Evolutionary conservation across 2,888 invertebrate genomes (phyloP).

Genomic region (Chrysolina oricalcia): DNA sequence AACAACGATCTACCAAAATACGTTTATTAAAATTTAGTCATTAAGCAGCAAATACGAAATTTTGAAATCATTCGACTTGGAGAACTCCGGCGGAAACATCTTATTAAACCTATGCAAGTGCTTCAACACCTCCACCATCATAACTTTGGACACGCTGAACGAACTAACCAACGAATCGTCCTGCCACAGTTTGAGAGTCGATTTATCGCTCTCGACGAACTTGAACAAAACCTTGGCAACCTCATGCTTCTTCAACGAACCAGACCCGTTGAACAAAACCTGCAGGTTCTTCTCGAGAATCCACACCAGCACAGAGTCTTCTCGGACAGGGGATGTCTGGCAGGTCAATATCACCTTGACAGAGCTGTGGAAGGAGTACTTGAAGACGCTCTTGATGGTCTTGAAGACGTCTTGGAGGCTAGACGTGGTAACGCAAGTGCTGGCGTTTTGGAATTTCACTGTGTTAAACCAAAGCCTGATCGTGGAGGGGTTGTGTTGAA

Average conservation of each 20-base stretch:
- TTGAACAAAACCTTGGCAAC: constrained; percentile 77
- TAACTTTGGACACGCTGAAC: constrained; percentile 76
- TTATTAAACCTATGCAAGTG: constrained; percentile 75
- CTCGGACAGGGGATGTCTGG: constrained; percentile 69
- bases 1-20: background rate
- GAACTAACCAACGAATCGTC: constrained; percentile 74
- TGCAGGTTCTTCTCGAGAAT: constrained; percentile 77
- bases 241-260: constrained; percentile 69
- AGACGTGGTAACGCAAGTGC: constrained; percentile 56
- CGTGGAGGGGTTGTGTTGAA: constrained; percentile 69
- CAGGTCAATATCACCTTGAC: constrained; percentile 76
- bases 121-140: constrained; percentile 74
- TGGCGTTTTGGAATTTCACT: constrained; percentile 69
- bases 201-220: constrained; percentile 71
- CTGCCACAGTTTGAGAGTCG: constrained; percentile 74
- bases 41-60: constrained; percentile 74
- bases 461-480: constrained; percentile 77
- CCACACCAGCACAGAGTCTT: constrained; percentile 76
- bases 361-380: constrained; percentile 74
- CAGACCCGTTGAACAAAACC: constrained; percentile 68
- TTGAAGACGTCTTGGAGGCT: constrained; percentile 74
- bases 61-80: constrained; percentile 75
- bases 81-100: constrained; percentile 75
- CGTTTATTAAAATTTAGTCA: constrained; percentile 29
- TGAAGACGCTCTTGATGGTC: constrained; percentile 73